A percentile compares a stretch with the other conserved stretches of the same genome.
These are phyloP conservation scores for Hoplodrina ambigua DNA, from an alignment of 2,888 invertebrate genomes.

Conservation along the genomic window DNA sequence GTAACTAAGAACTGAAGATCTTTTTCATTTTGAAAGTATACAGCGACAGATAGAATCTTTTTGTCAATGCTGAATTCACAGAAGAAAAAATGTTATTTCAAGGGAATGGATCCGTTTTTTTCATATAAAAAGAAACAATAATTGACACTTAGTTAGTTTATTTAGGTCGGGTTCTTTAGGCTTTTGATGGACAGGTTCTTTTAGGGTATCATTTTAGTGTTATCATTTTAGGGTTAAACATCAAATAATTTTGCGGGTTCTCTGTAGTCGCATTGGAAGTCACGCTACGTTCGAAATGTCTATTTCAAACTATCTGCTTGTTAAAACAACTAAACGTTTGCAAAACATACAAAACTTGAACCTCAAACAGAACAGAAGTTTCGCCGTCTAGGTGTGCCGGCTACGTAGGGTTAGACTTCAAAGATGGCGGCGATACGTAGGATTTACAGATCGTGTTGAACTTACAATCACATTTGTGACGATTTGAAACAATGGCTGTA, in stretches of 20 bases:
- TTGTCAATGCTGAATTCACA: slow-evolving; percentile 38
- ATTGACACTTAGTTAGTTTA: background rate
- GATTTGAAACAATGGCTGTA: slow-evolving; percentile 1
- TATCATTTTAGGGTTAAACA: background rate
- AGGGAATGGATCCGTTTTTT: slow-evolving; percentile 13
- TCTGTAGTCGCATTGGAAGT: background rate
- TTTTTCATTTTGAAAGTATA: slow-evolving; percentile 58
- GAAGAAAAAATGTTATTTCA: slow-evolving; percentile 14
- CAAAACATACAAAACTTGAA: slow-evolving; percentile 28
- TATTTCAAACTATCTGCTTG: background rate
- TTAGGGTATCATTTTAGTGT: background rate
- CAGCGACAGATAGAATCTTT: slow-evolving; percentile 49
- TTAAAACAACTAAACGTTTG: slow-evolving; percentile 12
- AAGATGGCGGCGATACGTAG: slow-evolving; percentile 40
- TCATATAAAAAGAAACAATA: slow-evolving; percentile 3
- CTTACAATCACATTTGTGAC: slow-evolving; percentile 53
- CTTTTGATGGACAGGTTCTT: background rate
- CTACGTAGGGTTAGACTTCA: slow-evolving; percentile 10
- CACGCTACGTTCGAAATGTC: background rate
- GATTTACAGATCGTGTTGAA: slow-evolving; percentile 52
- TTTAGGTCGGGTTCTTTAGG: background rate
- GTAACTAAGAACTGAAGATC: slow-evolving; percentile 58
- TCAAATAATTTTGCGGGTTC: no score
- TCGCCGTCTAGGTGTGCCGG: slow-evolving; percentile 4
- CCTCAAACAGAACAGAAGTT: slow-evolving; percentile 8